Evolutionary conservation across 2,797 vertebrate species (phyloP), one percentile per base, ranked within the genome.

Genomic region (Heterohyrax brucei): DNA sequence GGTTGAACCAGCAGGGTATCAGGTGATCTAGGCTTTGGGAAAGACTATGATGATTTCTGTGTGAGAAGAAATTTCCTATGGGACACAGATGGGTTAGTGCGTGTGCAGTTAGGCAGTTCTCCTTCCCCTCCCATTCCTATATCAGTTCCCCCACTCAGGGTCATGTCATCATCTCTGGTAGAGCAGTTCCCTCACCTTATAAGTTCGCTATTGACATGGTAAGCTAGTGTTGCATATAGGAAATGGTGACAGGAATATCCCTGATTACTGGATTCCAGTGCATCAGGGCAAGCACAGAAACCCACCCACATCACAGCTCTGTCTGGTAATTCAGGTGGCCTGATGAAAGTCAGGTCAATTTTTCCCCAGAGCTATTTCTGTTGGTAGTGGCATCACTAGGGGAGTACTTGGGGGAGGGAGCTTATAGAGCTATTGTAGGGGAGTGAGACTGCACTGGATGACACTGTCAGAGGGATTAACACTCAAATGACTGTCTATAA

Each of bases 241-340:
- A 26, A 18, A 28, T 2, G 8, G 10, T 7, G 28, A 61, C 33
- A 33, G 75, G 16, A 12, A 22, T n/a, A 6, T 1, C 14, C 13
- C 68, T 33, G 13, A 0, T 3, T 8, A 46, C 21, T 21, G 66
- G 18, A 24, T 33, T 48, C 61, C 24, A 19, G 1, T 1, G 3
- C 62, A 12, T 53, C 46, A 7, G 0, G 19, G 30, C 24, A 53
- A 5, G 1, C 7, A 1, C 33, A 26, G 1, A 76, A 48, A 53
- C 8, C 1, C 44, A 53, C 8, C 1, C 44, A 73, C 16, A 2
- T n/a, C 26, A 26, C 46, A 66, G 88, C 68, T 72, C 39, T 85
- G 79, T 4, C 50, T 13, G 3, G 1, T 4, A 10, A 16, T 39
- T 26, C 53, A 4, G 39, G 16, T 28, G 13, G 13, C 62, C 80